phyloP scores from a whole-genome alignment of 2,888 invertebrate species.

The Epicampocera succincta region DNA sequence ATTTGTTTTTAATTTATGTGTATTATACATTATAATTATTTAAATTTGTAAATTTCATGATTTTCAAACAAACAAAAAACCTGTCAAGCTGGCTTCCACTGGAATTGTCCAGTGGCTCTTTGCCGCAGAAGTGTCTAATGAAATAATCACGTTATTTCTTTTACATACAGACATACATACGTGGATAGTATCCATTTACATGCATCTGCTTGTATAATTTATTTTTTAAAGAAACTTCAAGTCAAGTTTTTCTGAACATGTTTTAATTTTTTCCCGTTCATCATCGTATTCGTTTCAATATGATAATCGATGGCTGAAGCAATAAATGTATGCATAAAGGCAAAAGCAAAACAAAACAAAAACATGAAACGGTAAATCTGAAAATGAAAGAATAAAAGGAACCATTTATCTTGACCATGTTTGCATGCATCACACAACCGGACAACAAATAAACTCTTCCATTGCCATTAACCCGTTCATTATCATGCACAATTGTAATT shows the following conservation, averaged over 20 bases:
- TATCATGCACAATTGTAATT: constrained; percentile 51
- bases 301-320: constrained; percentile 38
- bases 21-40: constrained; percentile 41
- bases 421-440: constrained; percentile 8
- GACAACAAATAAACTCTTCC: constrained; percentile 12
- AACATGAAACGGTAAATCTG: constrained; percentile 51
- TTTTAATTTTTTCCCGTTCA: constrained; percentile 32
- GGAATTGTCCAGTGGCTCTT: constrained; percentile 9
- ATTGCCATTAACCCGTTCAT: constrained; percentile 23
- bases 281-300: constrained; percentile 44
- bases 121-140: constrained; percentile 3
- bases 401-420: constrained; percentile 40
- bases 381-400: constrained; percentile 38
- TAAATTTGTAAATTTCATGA: constrained; percentile 15
- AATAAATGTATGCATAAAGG: constrained; percentile 1
- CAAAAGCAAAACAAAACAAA: not conserved
- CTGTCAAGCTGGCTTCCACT: not conserved
- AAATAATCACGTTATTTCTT: constrained; percentile 10
- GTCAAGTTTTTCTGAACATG: not conserved
- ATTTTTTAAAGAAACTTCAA: constrained; percentile 5
- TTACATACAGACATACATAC: not conserved
- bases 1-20: constrained; percentile 4
- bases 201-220: not conserved
- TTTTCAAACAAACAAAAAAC: not conserved
- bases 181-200: not conserved